phyloP scores from a whole-genome alignment of 2,888 invertebrate species.

The Aleiodes leptofemur region DNA sequence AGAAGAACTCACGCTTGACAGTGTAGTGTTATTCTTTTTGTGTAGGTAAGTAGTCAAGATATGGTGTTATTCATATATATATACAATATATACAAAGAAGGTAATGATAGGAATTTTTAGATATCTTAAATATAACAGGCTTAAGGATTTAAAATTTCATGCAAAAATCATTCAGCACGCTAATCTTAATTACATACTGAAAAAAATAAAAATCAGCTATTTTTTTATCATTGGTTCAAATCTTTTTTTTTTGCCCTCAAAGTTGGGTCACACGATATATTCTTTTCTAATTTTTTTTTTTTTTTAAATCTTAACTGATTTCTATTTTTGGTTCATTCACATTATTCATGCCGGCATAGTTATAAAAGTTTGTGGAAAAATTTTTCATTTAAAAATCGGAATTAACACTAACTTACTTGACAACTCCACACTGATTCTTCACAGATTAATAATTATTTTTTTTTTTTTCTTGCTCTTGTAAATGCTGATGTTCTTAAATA shows the following conservation, averaged over 20 bases:
- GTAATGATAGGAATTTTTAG: constrained; percentile 37
- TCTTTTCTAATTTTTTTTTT: not conserved
- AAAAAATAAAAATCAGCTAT: constrained; percentile 27
- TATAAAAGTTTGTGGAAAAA: constrained; percentile 26
- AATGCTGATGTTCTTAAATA: not conserved
- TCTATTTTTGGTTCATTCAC: constrained; percentile 11
- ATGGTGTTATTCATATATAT: constrained; percentile 52
- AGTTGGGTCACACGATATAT: not conserved
- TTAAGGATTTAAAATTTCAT: constrained; percentile 53
- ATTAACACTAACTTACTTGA: constrained; percentile 43
- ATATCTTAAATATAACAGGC: constrained; percentile 55
- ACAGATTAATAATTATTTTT: not conserved
- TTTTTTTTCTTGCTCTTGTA: not conserved
- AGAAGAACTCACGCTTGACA: constrained; percentile 69
- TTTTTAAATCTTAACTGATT: constrained; percentile 2
- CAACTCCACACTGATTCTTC: constrained; percentile 28
- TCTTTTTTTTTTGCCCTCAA: not conserved
- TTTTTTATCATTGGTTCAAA: not conserved
- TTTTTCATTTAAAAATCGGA: not conserved
- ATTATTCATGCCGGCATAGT: constrained; percentile 30
- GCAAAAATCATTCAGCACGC: constrained; percentile 59
- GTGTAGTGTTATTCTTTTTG: constrained; percentile 57
- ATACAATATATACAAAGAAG: constrained; percentile 54
- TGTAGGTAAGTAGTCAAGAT: constrained; percentile 53
- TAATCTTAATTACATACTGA: constrained; percentile 37